Evolutionary conservation across 2,113 vertebrate species (phyloP).

Genomic region (Marcusenius ussheri): DNA sequence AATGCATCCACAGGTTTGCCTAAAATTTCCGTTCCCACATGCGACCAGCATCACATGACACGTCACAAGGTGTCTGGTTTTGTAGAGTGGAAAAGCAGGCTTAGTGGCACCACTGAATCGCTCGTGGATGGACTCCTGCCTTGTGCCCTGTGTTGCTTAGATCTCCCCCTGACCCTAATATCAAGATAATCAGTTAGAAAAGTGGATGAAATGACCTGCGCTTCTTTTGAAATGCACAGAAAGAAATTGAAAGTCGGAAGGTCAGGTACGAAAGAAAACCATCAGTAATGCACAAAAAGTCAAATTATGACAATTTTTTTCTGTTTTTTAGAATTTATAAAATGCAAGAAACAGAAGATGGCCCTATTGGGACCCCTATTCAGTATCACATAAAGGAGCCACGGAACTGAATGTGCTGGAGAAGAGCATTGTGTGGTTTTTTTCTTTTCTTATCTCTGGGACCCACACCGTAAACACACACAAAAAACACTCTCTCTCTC

Average conservation of each 20-base stretch:
- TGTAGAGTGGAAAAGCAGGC: not conserved
- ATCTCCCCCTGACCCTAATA: not conserved
- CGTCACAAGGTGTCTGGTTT: not conserved
- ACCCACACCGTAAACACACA: not conserved
- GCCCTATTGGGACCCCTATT: not conserved
- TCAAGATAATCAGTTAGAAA: not conserved
- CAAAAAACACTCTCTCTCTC: not conserved
- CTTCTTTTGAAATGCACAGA: not conserved
- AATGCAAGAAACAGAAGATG: conserved; percentile 15
- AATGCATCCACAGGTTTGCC: not conserved
- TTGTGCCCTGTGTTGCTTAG: not conserved
- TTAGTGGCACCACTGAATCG: conserved; percentile 3
- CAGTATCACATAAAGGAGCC: conserved; percentile 5
- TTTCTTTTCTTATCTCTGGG: not conserved
- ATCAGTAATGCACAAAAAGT: not conserved
- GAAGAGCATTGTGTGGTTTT: not conserved
- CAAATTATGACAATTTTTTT: not conserved
- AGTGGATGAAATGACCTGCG: not conserved
- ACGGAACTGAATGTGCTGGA: not conserved
- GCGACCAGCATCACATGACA: not conserved
- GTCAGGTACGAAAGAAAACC: not conserved
- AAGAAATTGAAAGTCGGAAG: not conserved
- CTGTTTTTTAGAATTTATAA: not conserved
- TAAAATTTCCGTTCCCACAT: not conserved
- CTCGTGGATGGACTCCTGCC: not conserved